Conservation (phyloP, 2,797 vertebrate genomes). For the Myotis pilosus region DNA sequence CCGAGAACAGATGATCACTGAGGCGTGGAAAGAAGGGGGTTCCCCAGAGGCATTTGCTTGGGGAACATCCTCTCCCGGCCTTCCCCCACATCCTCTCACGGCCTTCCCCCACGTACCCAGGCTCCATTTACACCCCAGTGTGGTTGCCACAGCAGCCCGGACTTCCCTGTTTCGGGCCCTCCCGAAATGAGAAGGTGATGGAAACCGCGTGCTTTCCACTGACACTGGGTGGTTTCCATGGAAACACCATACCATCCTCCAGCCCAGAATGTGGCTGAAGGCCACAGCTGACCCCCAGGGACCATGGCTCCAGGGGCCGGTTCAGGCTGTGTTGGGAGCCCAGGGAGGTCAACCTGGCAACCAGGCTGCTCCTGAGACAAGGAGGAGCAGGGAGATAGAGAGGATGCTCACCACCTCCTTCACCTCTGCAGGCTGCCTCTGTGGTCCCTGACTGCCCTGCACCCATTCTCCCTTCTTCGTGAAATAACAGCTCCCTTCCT, state of each 20-base stretch:
- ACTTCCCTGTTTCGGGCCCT: conserved; percentile 29
- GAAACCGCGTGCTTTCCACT: conserved; percentile 20
- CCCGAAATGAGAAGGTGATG: neutral
- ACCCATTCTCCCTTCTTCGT: neutral
- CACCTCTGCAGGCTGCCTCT: neutral
- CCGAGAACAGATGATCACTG: neutral
- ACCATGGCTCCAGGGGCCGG: neutral
- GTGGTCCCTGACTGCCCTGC: neutral
- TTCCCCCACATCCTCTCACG: neutral
- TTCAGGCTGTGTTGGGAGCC: neutral
- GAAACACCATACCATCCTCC: neutral
- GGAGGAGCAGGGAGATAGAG: neutral
- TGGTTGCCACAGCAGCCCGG: neutral
- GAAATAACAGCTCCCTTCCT: neutral
- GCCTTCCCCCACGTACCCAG: fast-evolving
- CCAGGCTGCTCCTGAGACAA: neutral
- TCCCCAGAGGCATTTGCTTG: neutral
- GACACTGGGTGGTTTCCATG: conserved; percentile 58
- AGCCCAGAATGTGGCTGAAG: neutral
- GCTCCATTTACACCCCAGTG: neutral
- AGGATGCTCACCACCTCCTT: neutral
- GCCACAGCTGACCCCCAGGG: neutral
- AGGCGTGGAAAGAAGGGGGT: fast-evolving
- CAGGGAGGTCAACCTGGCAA: neutral
- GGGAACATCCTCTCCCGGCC: neutral